These are phyloP conservation scores for Helicoverpa zea DNA, from an alignment of 1,140 invertebrate genomes.

Conservation along the genomic window DNA sequence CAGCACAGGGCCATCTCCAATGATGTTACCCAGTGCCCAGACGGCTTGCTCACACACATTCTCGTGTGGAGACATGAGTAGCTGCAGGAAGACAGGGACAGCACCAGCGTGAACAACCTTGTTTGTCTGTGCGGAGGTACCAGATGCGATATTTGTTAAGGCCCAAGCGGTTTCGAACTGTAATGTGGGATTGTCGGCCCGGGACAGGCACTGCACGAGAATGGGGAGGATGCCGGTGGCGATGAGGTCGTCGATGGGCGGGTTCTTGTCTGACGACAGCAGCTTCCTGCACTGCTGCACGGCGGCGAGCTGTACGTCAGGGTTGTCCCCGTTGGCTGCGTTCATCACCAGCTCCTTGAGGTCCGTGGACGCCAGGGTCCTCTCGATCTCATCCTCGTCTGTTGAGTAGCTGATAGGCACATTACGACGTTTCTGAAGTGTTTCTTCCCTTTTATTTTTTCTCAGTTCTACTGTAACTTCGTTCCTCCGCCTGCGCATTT, in stretches of 20 bases:
- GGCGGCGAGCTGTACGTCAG: constrained; percentile 91
- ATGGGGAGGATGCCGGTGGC: constrained; percentile 97
- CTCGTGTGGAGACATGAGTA: constrained; percentile 96
- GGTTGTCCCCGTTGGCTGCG: constrained; percentile 90
- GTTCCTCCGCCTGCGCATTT: constrained; percentile 97
- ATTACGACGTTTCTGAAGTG: constrained; percentile 97
- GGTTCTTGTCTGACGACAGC: constrained; percentile 98
- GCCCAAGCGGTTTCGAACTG: constrained; percentile 99
- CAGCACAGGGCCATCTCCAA: constrained; percentile 96
- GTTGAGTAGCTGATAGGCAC: constrained; percentile 94
- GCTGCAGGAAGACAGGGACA: constrained; percentile 97
- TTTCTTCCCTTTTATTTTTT: constrained; percentile 99
- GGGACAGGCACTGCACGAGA: constrained; percentile 95
- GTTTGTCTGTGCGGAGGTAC: constrained; percentile 98
- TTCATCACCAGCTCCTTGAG: constrained; percentile 91
- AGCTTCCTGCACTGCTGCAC: constrained; percentile 97
- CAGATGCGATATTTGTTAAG: constrained; percentile 99
- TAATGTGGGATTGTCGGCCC: constrained; percentile 95
- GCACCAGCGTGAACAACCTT: constrained; percentile 97
- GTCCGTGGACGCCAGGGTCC: constrained; percentile 89
- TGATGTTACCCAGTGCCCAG: constrained; percentile 98
- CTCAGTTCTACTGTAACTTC: constrained; percentile 98
- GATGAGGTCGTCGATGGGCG: constrained; percentile 99
- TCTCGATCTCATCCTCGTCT: constrained; percentile 93
- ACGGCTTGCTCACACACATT: constrained; percentile 99